phyloP scores from a whole-genome alignment of 2,113 vertebrate genomes.

The Podiceps cristatus region DNA sequence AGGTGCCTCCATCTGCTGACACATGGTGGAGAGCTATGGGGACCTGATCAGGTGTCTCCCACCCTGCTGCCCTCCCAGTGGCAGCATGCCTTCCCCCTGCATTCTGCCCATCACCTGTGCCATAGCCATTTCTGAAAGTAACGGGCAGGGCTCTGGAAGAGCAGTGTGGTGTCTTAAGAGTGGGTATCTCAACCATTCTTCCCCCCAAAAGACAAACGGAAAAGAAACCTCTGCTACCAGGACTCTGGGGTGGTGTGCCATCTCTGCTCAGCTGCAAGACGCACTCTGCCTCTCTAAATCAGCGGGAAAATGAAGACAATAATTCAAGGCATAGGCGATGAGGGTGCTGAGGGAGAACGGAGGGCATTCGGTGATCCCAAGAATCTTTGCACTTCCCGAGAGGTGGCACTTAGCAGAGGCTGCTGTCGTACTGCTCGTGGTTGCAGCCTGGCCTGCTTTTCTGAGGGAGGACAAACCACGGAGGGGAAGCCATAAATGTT shows the following conservation, averaged over 20 bases:
- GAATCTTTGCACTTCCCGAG: not conserved
- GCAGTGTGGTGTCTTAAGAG: not conserved
- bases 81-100: not conserved
- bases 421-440: rapidly evolving
- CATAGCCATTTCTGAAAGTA: not conserved
- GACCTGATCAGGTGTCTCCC: not conserved
- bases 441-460: not conserved
- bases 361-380: not conserved
- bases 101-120: not conserved
- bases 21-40: rapidly evolving
- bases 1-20: not conserved
- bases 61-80: not conserved
- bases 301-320: not conserved
- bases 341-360: not conserved
- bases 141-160: not conserved
- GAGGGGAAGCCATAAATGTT: rapidly evolving
- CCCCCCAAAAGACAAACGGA: not conserved
- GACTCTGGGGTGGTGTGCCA: not conserved
- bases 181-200: not conserved
- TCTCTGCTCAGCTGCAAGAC: not conserved
- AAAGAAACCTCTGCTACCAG: not conserved
- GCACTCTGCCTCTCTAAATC: not conserved
- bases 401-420: not conserved
- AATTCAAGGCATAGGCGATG: not conserved
- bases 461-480: rapidly evolving